phyloP scores from a whole-genome alignment of 2,888 invertebrate species.

The Cantharis nigra region DNA sequence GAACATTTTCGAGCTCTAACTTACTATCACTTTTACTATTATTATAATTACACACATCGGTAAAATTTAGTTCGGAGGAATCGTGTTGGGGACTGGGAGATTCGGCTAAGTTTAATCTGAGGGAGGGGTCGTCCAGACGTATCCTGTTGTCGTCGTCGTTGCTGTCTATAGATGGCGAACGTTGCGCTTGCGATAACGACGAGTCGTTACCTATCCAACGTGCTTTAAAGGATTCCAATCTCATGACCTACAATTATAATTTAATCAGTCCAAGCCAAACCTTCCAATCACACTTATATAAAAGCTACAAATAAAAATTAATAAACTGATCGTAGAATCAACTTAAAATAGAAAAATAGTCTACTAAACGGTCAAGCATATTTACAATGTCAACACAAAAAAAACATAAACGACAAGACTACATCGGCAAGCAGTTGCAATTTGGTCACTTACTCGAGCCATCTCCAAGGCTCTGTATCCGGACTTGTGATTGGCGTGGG shows the following conservation, averaged over 20 bases:
- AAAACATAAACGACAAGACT: constrained; percentile 39
- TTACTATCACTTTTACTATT: constrained; percentile 34
- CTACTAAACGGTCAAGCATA: neutral
- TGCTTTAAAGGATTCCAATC: constrained; percentile 70
- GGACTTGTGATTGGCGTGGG: constrained; percentile 87
- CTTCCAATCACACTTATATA: neutral
- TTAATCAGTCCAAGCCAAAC: neutral
- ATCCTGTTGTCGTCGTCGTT: constrained; percentile 51
- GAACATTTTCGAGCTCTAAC: constrained; percentile 37
- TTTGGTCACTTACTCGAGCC: constrained; percentile 79
- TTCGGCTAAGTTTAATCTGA: constrained; percentile 47
- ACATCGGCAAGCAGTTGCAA: constrained; percentile 42
- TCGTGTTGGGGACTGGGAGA: constrained; percentile 43
- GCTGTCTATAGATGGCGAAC: constrained; percentile 50
- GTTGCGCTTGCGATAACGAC: constrained; percentile 44
- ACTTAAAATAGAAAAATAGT: no score
- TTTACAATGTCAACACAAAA: neutral
- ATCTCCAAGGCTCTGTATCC: constrained; percentile 89
- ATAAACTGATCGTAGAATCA: no score
- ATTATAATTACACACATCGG: constrained; percentile 26
- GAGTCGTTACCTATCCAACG: constrained; percentile 59
- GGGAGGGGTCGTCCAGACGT: constrained; percentile 52
- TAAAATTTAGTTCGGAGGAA: constrained; percentile 39
- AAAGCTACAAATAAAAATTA: neutral
- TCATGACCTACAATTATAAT: constrained; percentile 65